Evolutionary conservation across 2,113 vertebrate genomes (phyloP).

Genomic region (Chaetura pelagica): DNA sequence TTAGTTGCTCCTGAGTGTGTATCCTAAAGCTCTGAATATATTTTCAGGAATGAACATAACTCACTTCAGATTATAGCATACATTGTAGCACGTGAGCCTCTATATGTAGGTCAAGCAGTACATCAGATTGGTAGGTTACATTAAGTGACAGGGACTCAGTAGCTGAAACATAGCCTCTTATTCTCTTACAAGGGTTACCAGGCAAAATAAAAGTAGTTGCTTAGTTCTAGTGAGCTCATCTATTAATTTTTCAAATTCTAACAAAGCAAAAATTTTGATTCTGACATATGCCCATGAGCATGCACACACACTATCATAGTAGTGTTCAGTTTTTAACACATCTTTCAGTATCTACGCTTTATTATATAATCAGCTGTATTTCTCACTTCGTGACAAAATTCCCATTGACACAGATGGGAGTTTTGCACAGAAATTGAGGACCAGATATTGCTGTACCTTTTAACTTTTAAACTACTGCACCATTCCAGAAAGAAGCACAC

Average conservation of each 20-base stretch:
- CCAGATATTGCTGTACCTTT: background rate
- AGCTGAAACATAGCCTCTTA: background rate
- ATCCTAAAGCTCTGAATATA: background rate
- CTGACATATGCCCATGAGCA: background rate
- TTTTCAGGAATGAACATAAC: background rate
- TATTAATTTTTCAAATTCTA: background rate
- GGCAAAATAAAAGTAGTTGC: background rate
- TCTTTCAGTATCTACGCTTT: background rate
- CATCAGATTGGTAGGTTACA: background rate
- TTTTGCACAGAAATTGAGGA: background rate
- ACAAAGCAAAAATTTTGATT: background rate
- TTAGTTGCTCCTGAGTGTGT: background rate
- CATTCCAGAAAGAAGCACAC: background rate
- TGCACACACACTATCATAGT: background rate
- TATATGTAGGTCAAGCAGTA: background rate
- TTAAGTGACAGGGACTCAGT: background rate
- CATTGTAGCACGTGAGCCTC: background rate
- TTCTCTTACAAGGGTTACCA: background rate
- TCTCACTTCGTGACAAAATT: background rate
- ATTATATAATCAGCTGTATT: background rate
- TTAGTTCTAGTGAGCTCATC: background rate
- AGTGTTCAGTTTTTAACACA: background rate
- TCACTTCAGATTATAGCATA: background rate
- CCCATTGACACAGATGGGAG: background rate
- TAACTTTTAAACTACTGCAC: background rate